These are phyloP conservation scores for Phyllotreta striolata DNA, from an alignment of 2,888 invertebrate species.

Conservation along the genomic window DNA sequence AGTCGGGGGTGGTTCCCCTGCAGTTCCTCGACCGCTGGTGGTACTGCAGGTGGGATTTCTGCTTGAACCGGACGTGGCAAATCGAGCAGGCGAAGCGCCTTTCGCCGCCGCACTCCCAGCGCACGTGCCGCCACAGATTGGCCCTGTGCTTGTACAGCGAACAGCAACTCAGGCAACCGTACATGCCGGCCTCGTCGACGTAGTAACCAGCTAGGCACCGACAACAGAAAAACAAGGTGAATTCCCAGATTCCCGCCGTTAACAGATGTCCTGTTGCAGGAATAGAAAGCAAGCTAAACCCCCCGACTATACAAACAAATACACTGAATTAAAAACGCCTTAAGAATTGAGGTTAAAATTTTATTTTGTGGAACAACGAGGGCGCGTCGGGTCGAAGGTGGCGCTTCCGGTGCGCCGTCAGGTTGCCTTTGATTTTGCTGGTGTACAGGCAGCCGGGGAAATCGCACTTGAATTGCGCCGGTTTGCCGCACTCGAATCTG, in stretches of 20 bases:
- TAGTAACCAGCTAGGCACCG: background rate
- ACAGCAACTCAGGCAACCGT: constrained; percentile 32
- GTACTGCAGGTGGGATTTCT: constrained; percentile 43
- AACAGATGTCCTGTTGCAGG: too few relatives aligned
- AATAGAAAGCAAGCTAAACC: too few relatives aligned
- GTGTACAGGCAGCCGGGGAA: constrained; percentile 14
- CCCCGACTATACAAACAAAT: too few relatives aligned
- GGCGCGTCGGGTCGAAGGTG: constrained; percentile 4
- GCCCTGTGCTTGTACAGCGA: constrained; percentile 35
- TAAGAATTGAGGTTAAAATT: constrained; percentile 1
- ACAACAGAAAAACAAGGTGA: too few relatives aligned
- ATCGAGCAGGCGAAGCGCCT: constrained; percentile 42
- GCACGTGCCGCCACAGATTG: constrained; percentile 39
- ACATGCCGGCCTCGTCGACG: constrained; percentile 30
- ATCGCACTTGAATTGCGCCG: constrained; percentile 13
- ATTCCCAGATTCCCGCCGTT: too few relatives aligned
- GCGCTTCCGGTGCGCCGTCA: constrained; percentile 30
- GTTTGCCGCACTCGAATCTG: constrained; percentile 58
- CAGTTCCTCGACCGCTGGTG: constrained; percentile 39
- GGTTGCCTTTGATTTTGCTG: constrained; percentile 33
- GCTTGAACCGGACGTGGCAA: constrained; percentile 46
- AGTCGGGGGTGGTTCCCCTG: background rate
- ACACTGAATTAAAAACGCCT: too few relatives aligned
- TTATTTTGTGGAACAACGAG: background rate
- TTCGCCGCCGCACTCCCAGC: constrained; percentile 47